A percentile compares a stretch with the other conserved stretches of the same genome.
Evolutionary conservation across 2,113 vertebrate genomes (phyloP).

Genomic region (Bolborhynchus lineola): DNA sequence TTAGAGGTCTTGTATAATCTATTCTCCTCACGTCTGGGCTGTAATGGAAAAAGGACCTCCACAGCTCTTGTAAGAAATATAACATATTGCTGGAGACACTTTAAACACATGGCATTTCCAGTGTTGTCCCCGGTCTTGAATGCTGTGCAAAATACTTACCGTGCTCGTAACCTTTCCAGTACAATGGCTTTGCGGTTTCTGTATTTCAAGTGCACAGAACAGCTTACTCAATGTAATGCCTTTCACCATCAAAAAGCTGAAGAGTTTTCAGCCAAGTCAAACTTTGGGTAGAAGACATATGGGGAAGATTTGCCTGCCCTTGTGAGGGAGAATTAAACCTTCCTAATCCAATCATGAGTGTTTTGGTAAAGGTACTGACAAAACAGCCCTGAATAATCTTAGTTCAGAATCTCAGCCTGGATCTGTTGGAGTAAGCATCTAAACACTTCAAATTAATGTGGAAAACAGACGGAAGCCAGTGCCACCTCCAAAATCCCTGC

Average conservation of each 20-base stretch:
- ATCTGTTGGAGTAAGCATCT: background rate
- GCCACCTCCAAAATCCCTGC: background rate
- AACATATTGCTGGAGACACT: background rate
- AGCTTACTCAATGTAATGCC: background rate
- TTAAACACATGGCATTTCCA: background rate
- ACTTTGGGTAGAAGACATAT: background rate
- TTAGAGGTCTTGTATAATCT: conserved; percentile 26
- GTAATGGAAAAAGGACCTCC: conserved; percentile 2
- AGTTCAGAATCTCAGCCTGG: background rate
- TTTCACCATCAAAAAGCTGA: background rate
- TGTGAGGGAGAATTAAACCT: background rate
- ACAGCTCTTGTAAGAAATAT: background rate
- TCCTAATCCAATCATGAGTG: rapidly evolving
- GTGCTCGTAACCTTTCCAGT: background rate
- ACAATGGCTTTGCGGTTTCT: background rate
- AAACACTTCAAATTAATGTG: background rate
- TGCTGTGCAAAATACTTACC: background rate
- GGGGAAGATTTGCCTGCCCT: background rate
- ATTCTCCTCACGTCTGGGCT: background rate
- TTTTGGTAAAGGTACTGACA: background rate
- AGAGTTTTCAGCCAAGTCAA: background rate
- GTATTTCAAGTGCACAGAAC: background rate
- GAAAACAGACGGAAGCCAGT: background rate
- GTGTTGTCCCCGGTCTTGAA: background rate
- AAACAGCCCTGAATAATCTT: background rate